These are phyloP conservation scores for Atta cephalotes DNA, from an alignment of 1,140 invertebrate species.

Conservation along the genomic window DNA sequence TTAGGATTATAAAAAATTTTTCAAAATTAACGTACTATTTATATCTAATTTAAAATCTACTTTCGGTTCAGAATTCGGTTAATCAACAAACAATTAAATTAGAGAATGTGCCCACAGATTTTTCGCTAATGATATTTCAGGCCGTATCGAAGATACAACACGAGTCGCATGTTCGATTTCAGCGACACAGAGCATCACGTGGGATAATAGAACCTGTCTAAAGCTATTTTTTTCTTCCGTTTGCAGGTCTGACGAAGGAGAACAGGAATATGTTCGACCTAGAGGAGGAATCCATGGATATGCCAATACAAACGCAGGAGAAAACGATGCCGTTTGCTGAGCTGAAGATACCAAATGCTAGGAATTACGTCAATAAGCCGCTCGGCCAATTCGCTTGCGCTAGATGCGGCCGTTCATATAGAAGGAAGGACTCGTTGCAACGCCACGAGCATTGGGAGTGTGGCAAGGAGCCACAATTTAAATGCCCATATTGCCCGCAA, in stretches of 20 bases:
- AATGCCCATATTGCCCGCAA: conserved; percentile 89
- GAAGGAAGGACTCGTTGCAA: conserved; percentile 89
- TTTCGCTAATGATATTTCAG: conserved; percentile 3
- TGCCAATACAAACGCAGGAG: conserved; percentile 75
- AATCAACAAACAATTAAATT: neutral
- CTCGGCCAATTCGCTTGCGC: conserved; percentile 87
- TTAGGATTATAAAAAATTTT: neutral
- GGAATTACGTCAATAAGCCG: conserved; percentile 67
- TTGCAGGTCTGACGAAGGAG: conserved; percentile 75
- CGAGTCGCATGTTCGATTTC: conserved; percentile 29
- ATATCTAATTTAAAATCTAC: neutral
- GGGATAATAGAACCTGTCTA: conserved; percentile 38
- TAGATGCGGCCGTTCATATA: conserved; percentile 89
- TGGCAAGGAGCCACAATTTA: conserved; percentile 89
- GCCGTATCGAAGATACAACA: neutral
- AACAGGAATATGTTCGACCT: neutral
- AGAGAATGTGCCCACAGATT: neutral
- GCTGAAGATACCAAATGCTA: conserved; percentile 81
- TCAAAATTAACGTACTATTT: neutral
- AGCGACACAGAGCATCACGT: conserved; percentile 31
- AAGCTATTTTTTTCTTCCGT: conserved; percentile 62
- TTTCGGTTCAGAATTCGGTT: neutral
- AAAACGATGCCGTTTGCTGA: conserved; percentile 75
- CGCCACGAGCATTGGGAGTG: conserved; percentile 90
- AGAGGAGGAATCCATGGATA: conserved; percentile 73